Evolutionary conservation across 35 echinoderm and acorn worm species (phyloP).

Genomic region (Hemicentrotus pulcherrimus): DNA sequence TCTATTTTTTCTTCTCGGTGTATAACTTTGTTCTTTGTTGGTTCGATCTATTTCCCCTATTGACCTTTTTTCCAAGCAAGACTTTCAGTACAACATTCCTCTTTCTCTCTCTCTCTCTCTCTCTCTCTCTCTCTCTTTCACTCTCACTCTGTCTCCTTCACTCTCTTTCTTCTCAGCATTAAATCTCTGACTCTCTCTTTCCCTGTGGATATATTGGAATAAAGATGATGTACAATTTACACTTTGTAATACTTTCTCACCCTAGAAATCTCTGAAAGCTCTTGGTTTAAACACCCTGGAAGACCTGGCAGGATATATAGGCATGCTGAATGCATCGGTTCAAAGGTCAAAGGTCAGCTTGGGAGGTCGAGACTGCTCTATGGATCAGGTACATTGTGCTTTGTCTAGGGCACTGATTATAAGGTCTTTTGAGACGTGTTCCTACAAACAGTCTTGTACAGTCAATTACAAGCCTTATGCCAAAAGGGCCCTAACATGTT

Average conservation of each 20-base stretch:
- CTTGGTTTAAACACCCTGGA: constrained; percentile 60
- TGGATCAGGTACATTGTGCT: constrained; percentile 38
- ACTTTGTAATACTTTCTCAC: background rate
- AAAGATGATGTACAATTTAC: too few relatives aligned
- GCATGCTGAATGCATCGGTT: constrained; percentile 69
- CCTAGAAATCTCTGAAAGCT: constrained; percentile 61
- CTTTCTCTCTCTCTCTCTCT: too few relatives aligned
- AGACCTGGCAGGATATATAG: constrained; percentile 53
- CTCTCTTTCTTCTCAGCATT: background rate
- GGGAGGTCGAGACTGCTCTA: background rate
- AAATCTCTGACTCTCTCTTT: background rate
- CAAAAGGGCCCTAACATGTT: too few relatives aligned
- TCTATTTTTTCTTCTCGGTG: too few relatives aligned
- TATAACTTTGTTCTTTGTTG: too few relatives aligned
- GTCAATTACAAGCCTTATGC: too few relatives aligned
- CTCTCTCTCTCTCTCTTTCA: too few relatives aligned
- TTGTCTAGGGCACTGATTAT: background rate
- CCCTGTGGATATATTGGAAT: too few relatives aligned
- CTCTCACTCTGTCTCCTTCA: too few relatives aligned
- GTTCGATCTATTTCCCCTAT: too few relatives aligned
- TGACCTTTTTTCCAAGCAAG: too few relatives aligned
- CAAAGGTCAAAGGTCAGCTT: constrained; percentile 66
- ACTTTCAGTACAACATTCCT: too few relatives aligned
- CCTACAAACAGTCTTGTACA: background rate
- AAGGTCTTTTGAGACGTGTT: background rate